phyloP scores from a whole-genome alignment of 2,888 invertebrate species.

The Lochmaea capreae region DNA sequence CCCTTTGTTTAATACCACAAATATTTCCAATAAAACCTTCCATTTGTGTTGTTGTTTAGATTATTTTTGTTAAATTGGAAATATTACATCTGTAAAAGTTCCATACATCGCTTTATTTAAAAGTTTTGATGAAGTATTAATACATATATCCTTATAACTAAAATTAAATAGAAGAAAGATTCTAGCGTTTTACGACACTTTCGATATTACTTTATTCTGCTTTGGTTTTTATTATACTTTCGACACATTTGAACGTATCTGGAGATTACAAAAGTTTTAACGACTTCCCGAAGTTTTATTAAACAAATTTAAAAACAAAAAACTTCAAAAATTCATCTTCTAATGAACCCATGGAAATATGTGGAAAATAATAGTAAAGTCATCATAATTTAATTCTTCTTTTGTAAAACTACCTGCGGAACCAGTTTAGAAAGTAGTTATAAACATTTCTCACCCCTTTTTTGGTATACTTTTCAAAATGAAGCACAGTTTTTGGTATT shows the following conservation, averaged over 20 bases:
- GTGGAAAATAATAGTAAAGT: neutral
- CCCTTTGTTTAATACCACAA: no score
- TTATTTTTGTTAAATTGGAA: neutral
- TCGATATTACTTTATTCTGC: constrained; percentile 17
- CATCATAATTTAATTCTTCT: no score
- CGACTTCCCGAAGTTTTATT: constrained; percentile 13
- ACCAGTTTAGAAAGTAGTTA: no score
- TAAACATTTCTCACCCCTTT: no score
- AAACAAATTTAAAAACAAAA: constrained; percentile 17
- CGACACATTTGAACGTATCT: constrained; percentile 24
- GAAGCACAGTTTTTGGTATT: no score
- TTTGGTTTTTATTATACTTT: constrained; percentile 17
- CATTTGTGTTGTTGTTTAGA: no score
- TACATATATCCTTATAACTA: neutral
- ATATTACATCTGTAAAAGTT: constrained; percentile 2
- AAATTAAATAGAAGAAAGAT: constrained; percentile 9
- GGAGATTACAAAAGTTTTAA: constrained; percentile 25
- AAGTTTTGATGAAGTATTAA: constrained; percentile 6
- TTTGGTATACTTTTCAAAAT: no score
- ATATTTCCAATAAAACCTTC: no score
- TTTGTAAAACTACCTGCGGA: no score
- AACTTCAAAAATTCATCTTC: constrained; percentile 7
- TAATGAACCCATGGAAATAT: neutral
- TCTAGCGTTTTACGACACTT: constrained; percentile 23
- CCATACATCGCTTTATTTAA: neutral